Evolutionary conservation across 2,113 vertebrate species (phyloP), one percentile per base, ranked within the genome.

Genomic region (Hemicordylus capensis): DNA sequence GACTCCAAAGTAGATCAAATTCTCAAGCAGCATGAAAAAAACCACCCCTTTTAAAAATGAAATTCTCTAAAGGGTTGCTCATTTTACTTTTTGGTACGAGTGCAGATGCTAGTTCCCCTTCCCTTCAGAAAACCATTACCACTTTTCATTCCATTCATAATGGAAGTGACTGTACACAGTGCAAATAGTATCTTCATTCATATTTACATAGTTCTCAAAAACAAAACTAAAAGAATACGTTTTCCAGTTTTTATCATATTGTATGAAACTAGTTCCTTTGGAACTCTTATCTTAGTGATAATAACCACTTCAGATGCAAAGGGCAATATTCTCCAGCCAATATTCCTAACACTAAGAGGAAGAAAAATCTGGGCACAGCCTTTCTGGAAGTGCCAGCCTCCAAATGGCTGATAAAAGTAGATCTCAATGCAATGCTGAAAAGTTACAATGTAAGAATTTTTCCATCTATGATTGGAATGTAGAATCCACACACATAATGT

Each of bases 131-230:
- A 81, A 48, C 15, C 42, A 90, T 19, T 2, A 75, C 28, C 11
- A 54, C 48, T 64, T 83, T 82, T 83, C 56, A 84, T 91, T 87
- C n/a, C 39, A 85, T 17, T 88, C 58, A 64, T 1, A 0, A 64
- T 4, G 75, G 58, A 31, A 90, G 78, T 34, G 66, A 90, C 83
- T 20, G 34, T 0, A 90, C 59, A 85, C 76, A 94, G 91, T 87
- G 92, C 86, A 92, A 92, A 90, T 31, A 91, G 48, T 59, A 84
- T 20, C 22, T 0, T 44, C 83, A 51, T 87, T 85, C 42, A 56
- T 46, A 87, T 86, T 85, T 92, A 84, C 59, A 91, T 77, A 19
- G 87, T 67, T 79, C 87, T 75, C 69, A 67, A 85, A 79, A 89
- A 76, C 42, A 61, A 51, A 76, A 26, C 37, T 59, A 86, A 87